phyloP scores from a whole-genome alignment of 2,113 vertebrate genomes.

The Rhinolophus sinicus region DNA sequence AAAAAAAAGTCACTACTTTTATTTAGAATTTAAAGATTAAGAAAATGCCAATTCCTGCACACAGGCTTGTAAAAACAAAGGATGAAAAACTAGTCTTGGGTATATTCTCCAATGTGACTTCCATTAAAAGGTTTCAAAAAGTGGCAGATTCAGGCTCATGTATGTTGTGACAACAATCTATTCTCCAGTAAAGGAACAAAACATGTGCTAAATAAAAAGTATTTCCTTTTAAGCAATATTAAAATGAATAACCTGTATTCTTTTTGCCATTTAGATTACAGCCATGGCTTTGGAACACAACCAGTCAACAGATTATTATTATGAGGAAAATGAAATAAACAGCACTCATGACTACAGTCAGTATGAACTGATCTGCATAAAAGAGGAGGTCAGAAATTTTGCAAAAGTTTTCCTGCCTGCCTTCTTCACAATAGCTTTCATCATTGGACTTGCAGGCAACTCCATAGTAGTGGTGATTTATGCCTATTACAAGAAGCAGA shows the following conservation, averaged over 20 bases:
- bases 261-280: conserved; percentile 65
- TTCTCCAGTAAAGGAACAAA: not conserved
- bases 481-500: conserved; percentile 90
- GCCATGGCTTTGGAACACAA: conserved; percentile 81
- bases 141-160: conserved; percentile 88
- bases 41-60: not conserved
- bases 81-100: not conserved
- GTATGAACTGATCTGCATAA: conserved; percentile 91
- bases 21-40: conserved; percentile 21
- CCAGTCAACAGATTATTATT: conserved; percentile 83
- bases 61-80: not conserved
- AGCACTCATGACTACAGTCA: conserved; percentile 88
- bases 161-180: conserved; percentile 81
- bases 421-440: conserved; percentile 89
- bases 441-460: conserved; percentile 92
- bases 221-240: not conserved
- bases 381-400: conserved; percentile 91
- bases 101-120: not conserved
- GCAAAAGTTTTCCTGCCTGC: conserved; percentile 89
- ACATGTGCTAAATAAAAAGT: not conserved
- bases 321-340: conserved; percentile 84
- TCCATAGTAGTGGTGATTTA: conserved; percentile 91
- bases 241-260: not conserved
- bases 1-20: not conserved
- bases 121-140: not conserved